phyloP scores from a whole-genome alignment of 2,888 invertebrate species.

The Lycocerus yunnanus region DNA sequence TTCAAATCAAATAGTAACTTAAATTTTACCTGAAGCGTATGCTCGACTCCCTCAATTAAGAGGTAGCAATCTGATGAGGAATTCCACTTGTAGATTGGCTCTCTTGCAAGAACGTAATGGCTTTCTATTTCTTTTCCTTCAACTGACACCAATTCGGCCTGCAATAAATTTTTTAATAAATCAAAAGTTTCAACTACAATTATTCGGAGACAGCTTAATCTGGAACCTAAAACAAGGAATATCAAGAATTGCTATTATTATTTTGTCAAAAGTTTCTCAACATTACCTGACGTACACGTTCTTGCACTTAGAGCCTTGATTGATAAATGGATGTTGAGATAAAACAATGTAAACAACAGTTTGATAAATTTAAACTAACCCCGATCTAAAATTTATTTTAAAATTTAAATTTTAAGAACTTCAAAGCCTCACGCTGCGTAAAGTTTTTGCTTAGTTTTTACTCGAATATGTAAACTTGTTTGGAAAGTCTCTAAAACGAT shows the following conservation, averaged over 20 bases:
- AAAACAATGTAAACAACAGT: slow-evolving; percentile 17
- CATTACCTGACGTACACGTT: slow-evolving; percentile 28
- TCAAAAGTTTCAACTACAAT: not conserved
- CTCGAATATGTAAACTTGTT: not conserved
- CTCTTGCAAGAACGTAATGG: slow-evolving; percentile 68
- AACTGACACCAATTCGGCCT: slow-evolving; percentile 71
- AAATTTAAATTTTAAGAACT: not conserved
- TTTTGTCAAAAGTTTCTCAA: slow-evolving; percentile 9
- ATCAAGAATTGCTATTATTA: slow-evolving; percentile 6
- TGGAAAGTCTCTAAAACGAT: not conserved
- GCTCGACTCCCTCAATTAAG: slow-evolving; percentile 67
- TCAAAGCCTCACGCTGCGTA: not conserved
- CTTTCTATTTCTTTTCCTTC: slow-evolving; percentile 73
- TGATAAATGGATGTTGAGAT: slow-evolving; percentile 14
- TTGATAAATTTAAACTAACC: not conserved
- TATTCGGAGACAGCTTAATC: not conserved
- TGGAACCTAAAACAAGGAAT: not conserved
- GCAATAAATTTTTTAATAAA: slow-evolving; percentile 40
- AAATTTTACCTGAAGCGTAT: slow-evolving; percentile 63
- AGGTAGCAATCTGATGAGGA: slow-evolving; percentile 70
- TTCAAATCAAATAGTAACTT: not conserved
- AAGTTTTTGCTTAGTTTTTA: not conserved
- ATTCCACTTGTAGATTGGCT: slow-evolving; percentile 69
- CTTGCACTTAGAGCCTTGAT: slow-evolving; percentile 25
- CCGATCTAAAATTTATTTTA: not conserved